phyloP scores from a whole-genome alignment of 2,113 vertebrate species.

The Propithecus coquereli region DNA sequence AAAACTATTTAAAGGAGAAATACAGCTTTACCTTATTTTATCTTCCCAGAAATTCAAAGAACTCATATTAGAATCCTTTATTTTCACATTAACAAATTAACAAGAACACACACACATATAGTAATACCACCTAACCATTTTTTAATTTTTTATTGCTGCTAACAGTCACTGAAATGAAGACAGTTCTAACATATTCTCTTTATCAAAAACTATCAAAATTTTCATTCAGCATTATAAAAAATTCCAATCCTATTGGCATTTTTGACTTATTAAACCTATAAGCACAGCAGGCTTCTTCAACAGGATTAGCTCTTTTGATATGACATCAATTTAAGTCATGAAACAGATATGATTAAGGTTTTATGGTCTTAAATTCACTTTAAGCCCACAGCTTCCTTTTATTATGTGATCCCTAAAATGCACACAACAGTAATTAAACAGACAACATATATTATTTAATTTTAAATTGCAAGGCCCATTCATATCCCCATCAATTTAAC shows the following conservation, averaged over 20 bases:
- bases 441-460: constrained; percentile 48
- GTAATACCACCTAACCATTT: not conserved
- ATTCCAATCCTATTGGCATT: not conserved
- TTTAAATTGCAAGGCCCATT: constrained; percentile 51
- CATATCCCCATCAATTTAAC: constrained; percentile 18
- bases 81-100: constrained; percentile 45
- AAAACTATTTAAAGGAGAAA: not conserved
- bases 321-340: constrained; percentile 37
- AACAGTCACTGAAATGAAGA: not conserved
- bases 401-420: constrained; percentile 26
- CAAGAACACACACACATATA: not conserved
- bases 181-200: not conserved
- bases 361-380: constrained; percentile 40
- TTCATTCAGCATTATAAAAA: constrained; percentile 16
- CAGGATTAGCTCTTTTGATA: constrained; percentile 24
- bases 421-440: constrained; percentile 36
- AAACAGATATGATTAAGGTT: constrained; percentile 26
- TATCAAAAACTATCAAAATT: constrained; percentile 40
- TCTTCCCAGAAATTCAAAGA: not conserved
- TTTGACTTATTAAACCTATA: constrained; percentile 25
- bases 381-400: constrained; percentile 26
- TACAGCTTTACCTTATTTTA: not conserved
- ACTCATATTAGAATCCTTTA: constrained; percentile 11
- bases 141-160: not conserved
- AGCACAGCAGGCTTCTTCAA: not conserved